A percentile compares a stretch with the other conserved stretches of the same genome.
Evolutionary conservation across 2,888 invertebrate species (phyloP).

Genomic region (Epinotia ramella): DNA sequence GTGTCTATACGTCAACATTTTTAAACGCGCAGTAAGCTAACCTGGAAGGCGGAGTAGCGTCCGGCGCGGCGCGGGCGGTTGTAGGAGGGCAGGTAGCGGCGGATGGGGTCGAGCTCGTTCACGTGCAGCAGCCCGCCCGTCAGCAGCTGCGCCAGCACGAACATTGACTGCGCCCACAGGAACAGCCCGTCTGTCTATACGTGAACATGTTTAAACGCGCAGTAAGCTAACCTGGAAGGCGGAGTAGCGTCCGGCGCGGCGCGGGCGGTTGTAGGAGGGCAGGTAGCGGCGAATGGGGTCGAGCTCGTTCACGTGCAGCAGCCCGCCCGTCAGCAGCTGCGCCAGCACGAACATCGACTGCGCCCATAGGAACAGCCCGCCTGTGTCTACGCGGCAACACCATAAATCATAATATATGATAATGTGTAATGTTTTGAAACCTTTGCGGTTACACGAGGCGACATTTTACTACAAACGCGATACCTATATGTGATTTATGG

Average conservation of each 20-base stretch:
- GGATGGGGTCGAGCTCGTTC: conserved; percentile 97
- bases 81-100: conserved; percentile 97
- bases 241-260: conserved; percentile 96
- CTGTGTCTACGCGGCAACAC: conserved; percentile 66
- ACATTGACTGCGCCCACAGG: conserved; percentile 98
- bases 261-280: conserved; percentile 97
- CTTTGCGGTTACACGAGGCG: too few relatives aligned
- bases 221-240: conserved; percentile 93
- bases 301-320: conserved; percentile 96
- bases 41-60: conserved; percentile 99
- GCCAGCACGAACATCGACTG: conserved; percentile 98
- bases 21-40: conserved; percentile 46
- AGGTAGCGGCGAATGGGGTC: conserved; percentile 98
- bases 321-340: conserved; percentile 94
- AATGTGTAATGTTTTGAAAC: too few relatives aligned
- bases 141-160: conserved; percentile 96
- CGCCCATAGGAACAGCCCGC: conserved; percentile 95
- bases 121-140: conserved; percentile 95
- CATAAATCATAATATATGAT: neutral
- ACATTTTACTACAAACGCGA: too few relatives aligned
- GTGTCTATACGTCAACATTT: too few relatives aligned
- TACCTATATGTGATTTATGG: too few relatives aligned
- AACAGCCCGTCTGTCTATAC: too few relatives aligned
- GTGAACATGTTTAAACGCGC: too few relatives aligned
- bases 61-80: conserved; percentile 96